phyloP scores from a whole-genome alignment of 2,888 invertebrate species.

The Conops quadrifasciatus region DNA sequence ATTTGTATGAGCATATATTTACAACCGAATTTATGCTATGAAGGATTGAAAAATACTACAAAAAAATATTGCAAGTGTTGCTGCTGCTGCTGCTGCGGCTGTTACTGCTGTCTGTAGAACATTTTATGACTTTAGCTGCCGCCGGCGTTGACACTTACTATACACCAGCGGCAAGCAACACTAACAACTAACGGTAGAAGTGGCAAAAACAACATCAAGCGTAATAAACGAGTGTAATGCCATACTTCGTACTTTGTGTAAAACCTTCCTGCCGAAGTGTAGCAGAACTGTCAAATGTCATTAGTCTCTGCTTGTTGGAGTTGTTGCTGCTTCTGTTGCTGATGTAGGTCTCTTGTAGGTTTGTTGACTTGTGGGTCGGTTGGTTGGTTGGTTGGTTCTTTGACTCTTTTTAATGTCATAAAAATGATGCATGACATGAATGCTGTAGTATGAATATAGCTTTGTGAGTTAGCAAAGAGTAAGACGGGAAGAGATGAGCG shows the following conservation, averaged over 20 bases:
- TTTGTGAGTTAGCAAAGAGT: not conserved
- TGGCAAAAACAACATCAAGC: not conserved
- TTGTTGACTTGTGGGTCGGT: not conserved
- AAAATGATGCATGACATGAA: not conserved
- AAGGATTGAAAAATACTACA: not conserved
- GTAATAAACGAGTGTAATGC: conserved; percentile 6
- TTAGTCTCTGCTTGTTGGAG: not conserved
- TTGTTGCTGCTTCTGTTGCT: too few species aligned
- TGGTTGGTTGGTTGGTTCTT: not conserved
- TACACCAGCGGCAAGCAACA: not conserved
- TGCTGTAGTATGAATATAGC: too few species aligned
- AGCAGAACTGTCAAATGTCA: conserved; percentile 12
- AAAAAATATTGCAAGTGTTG: too few species aligned
- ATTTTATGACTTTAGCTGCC: conserved; percentile 8
- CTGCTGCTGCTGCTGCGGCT: too few species aligned
- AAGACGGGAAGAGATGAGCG: not conserved
- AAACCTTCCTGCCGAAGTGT: not conserved
- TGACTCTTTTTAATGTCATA: not conserved
- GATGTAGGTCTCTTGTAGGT: not conserved
- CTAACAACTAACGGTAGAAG: not conserved
- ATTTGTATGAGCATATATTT: too few species aligned
- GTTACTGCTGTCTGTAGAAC: conserved; percentile 10
- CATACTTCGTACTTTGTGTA: not conserved
- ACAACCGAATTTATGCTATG: conserved; percentile 1
- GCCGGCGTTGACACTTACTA: conserved; percentile 1